These are phyloP conservation scores for Geotrupes spiniger DNA, from an alignment of 2,888 invertebrate species.

Conservation along the genomic window DNA sequence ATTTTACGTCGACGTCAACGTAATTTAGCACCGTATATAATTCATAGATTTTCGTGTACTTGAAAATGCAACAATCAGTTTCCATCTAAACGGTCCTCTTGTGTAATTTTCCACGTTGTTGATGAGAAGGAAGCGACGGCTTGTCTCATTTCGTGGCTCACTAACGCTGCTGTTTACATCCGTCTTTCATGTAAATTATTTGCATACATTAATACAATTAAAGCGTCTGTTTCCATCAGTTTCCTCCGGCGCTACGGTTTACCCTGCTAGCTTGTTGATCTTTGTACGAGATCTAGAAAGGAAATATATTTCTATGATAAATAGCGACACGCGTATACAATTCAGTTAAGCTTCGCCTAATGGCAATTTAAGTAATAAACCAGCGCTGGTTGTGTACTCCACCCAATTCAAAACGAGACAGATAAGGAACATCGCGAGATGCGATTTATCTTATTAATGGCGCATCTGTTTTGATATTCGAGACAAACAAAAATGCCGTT, in stretches of 20 bases:
- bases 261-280: conserved; percentile 5
- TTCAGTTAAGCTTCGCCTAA: no score
- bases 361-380: no score
- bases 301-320: no score
- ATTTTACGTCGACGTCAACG: not conserved
- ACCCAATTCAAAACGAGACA: no score
- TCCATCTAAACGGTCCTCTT: conserved; percentile 14
- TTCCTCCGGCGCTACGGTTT: conserved; percentile 1
- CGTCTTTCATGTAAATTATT: conserved; percentile 45
- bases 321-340: no score
- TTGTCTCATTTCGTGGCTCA: conserved; percentile 45
- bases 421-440: no score
- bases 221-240: conserved; percentile 24
- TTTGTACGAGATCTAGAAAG: conserved; percentile 1
- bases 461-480: no score
- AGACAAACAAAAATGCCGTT: no score
- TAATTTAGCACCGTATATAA: conserved; percentile 15
- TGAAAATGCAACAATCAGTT: conserved; percentile 21
- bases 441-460: no score
- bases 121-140: conserved; percentile 19
- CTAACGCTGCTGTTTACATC: conserved; percentile 45
- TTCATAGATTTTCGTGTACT: conserved; percentile 10
- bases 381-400: no score
- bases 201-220: conserved; percentile 46
- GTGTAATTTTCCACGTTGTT: conserved; percentile 21